A percentile compares a stretch with the other conserved stretches of the same genome.
Conservation (phyloP, 2,888 invertebrate species). For the Athalia circularis region DNA sequence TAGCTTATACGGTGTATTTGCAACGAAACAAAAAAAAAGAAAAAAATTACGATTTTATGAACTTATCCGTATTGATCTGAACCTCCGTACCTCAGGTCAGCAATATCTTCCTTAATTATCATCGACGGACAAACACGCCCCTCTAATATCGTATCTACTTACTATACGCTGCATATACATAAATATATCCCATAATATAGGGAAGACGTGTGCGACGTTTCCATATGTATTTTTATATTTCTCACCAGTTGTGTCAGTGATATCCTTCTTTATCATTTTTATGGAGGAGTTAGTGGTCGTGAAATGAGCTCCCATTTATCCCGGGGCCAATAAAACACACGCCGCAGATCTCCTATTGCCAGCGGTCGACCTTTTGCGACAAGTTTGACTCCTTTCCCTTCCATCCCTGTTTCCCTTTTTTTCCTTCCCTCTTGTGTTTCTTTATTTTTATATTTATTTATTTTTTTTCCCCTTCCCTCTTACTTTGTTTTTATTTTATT, state of each 20-base stretch:
- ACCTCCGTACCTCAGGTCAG: too few relatives aligned
- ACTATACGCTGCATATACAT: too few relatives aligned
- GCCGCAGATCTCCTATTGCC: slow-evolving; percentile 54
- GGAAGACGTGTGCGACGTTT: slow-evolving; percentile 51
- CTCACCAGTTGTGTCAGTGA: slow-evolving; percentile 62
- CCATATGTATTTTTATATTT: slow-evolving; percentile 65
- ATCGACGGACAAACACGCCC: too few relatives aligned
- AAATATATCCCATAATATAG: too few relatives aligned
- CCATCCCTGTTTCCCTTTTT: slow-evolving; percentile 1
- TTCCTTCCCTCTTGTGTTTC: not conserved
- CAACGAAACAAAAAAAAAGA: too few relatives aligned
- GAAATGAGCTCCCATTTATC: slow-evolving; percentile 69
- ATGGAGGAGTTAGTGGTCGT: slow-evolving; percentile 67
- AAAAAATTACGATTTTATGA: too few relatives aligned
- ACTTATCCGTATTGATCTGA: too few relatives aligned
- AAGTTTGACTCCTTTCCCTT: slow-evolving; percentile 36
- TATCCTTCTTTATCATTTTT: slow-evolving; percentile 72
- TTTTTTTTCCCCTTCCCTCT: not conserved
- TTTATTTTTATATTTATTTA: not conserved
- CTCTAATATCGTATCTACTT: too few relatives aligned
- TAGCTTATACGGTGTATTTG: too few relatives aligned
- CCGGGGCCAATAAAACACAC: slow-evolving; percentile 68
- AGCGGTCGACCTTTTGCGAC: slow-evolving; percentile 34
- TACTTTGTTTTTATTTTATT: not conserved
- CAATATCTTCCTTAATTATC: too few relatives aligned